Evolutionary conservation across 2,797 vertebrate species (phyloP).

Genomic region (Lophura swinhoii): DNA sequence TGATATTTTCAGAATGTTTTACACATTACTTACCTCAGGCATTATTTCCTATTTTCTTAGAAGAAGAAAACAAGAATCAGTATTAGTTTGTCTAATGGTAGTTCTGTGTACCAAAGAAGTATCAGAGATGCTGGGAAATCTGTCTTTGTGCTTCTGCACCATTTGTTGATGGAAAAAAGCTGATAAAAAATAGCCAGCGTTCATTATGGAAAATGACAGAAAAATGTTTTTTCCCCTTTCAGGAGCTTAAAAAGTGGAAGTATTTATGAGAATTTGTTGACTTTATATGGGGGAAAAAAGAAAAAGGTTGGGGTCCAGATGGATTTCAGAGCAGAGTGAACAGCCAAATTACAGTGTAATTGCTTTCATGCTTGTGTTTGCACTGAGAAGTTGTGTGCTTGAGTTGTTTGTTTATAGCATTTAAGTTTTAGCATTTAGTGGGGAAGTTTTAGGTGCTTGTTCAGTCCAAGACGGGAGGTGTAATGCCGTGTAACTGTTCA

Average conservation of each 20-base stretch:
- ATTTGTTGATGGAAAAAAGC: neutral
- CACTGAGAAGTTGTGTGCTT: neutral
- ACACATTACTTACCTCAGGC: neutral
- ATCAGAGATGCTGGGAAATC: neutral
- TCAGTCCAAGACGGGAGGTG: neutral
- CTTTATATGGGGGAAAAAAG: neutral
- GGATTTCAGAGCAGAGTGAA: neutral
- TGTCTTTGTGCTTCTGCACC: neutral
- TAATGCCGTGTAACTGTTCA: accelerated
- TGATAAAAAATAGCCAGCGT: neutral
- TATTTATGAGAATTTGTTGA: neutral
- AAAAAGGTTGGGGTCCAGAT: neutral
- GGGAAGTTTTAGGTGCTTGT: neutral
- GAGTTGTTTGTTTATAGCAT: neutral
- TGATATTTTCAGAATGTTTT: neutral
- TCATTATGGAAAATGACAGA: neutral
- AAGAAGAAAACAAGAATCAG: neutral
- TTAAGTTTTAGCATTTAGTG: neutral
- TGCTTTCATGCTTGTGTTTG: neutral
- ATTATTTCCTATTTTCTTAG: neutral
- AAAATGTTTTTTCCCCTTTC: accelerated
- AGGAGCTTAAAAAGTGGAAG: neutral
- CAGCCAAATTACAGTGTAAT: neutral
- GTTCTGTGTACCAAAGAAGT: neutral
- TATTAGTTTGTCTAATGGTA: neutral